phyloP scores from a whole-genome alignment of 2,113 vertebrate species.

The Erythrolamprus reginae region DNA sequence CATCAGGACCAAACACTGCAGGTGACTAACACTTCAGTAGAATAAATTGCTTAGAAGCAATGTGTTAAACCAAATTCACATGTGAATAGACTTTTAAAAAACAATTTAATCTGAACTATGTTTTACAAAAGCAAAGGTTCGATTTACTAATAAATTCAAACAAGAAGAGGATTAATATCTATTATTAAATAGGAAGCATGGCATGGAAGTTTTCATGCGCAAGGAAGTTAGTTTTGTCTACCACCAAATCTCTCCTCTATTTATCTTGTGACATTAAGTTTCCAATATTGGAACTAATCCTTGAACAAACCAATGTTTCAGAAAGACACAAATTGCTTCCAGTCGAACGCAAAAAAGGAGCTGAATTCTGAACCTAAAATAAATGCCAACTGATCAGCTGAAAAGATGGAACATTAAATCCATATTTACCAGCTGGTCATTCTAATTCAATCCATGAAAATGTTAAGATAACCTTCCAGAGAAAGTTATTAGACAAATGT shows the following conservation, averaged over 20 bases:
- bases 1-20: not conserved
- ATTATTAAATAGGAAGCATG: not conserved
- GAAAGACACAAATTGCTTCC: not conserved
- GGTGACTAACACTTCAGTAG: not conserved
- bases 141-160: not conserved
- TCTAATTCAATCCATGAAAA: not conserved
- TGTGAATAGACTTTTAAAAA: not conserved
- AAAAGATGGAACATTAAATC: not conserved
- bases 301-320: not conserved
- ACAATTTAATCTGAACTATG: not conserved
- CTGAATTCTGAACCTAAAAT: not conserved
- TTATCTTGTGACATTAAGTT: not conserved
- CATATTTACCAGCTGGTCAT: not conserved
- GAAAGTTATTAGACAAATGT: not conserved
- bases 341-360: not conserved
- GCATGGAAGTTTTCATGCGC: not conserved
- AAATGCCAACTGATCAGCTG: not conserved
- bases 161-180: not conserved
- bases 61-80: not conserved
- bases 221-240: not conserved
- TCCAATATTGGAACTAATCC: not conserved
- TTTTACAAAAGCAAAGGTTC: not conserved
- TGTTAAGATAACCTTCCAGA: not conserved
- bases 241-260: not conserved
- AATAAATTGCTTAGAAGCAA: not conserved